A percentile compares a stretch with the other conserved stretches of the same genome.
Evolutionary conservation across 2,888 invertebrate species (phyloP).

Genomic region (Cerastoderma edule): DNA sequence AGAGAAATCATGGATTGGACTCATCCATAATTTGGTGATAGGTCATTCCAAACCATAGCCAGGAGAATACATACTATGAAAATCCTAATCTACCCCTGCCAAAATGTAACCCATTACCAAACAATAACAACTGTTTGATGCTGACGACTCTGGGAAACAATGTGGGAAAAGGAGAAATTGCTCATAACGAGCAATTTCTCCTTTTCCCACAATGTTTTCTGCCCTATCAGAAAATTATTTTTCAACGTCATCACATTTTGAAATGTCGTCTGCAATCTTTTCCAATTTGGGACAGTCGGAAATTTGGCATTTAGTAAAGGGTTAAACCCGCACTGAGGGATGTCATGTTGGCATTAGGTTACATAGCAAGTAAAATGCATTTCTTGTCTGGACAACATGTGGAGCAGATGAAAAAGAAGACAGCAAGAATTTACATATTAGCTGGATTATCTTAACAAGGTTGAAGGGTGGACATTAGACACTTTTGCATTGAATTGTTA

Average conservation of each 20-base stretch:
- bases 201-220: constrained; percentile 9
- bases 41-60: background rate
- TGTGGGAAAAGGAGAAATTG: constrained; percentile 1
- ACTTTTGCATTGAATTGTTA: no score
- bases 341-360: background rate
- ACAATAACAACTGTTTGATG: no score
- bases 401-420: no score
- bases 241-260: background rate
- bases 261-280: background rate
- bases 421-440: no score
- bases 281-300: background rate
- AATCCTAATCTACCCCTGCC: background rate
- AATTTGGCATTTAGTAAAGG: background rate
- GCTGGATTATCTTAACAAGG: no score
- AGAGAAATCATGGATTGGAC: background rate
- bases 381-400: no score
- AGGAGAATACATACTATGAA: background rate
- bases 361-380: background rate
- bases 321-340: background rate
- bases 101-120: no score
- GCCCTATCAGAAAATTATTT: no score
- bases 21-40: background rate
- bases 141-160: background rate
- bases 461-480: no score
- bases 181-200: background rate